Evolutionary conservation across 1,140 invertebrate genomes (phyloP), one percentile per base, ranked within the genome.

Genomic region (Aphidius ervi): DNA sequence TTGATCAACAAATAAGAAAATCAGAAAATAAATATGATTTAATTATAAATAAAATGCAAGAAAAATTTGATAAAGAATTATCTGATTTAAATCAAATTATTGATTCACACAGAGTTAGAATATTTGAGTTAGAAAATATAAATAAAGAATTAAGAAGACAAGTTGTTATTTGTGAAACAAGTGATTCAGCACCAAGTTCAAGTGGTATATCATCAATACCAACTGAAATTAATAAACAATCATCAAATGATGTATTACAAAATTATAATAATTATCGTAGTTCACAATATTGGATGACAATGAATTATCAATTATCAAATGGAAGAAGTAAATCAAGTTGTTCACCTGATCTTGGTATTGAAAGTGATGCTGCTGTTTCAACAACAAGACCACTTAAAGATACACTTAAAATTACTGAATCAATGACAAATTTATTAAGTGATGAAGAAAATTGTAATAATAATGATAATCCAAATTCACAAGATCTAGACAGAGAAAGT

Each of bases 311-410:
- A 39, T 63, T 66, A 4, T 58, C 65, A 5, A 71, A 65, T 45
- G 67, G 68, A 10, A 70, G 73, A 2, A 78, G 74, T 47, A 79
- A 80, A 63, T 78, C 78, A 3, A 87, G 84, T 67, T 84, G 84
- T 43, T 88, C 87, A 4, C 87, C 87, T 1, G 87, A 89, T 76
- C 76, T 89, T 52, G 88, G 87, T 4, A 89, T 89, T 53, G 87
- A 89, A 69, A 88, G 87, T 67, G 87, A 88, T 66, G 77, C 79
- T 5, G 76, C 79, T n/a, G 62, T 76, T 5, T 77, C 79, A 0
- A 75, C 78, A 0, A 68, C 70, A 23, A 73, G 74, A 63, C 82
- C 82, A 31, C 65, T 83, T 5, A 72, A 81, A 61, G 78, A 82
- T 58, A 79, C 80, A 6, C 70, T 83, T 8, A 82, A 83, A 58